Evolutionary conservation across 2,888 invertebrate genomes (phyloP).

Genomic region (Neocrepidodera transversa): DNA sequence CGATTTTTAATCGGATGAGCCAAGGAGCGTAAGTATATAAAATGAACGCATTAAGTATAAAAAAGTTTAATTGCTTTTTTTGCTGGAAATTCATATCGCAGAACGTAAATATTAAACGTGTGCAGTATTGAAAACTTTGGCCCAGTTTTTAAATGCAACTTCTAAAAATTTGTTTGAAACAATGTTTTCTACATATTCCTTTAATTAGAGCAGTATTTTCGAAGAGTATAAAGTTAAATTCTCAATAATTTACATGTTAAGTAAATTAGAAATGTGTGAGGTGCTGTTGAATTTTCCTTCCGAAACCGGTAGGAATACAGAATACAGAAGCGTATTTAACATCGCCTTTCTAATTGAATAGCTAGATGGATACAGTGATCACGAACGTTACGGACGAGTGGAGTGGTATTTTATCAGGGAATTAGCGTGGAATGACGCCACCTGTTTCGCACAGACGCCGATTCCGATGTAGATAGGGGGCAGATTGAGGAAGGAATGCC

Average conservation of each 20-base stretch:
- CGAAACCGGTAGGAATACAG: slow-evolving; percentile 15
- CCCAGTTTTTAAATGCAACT: too few species aligned
- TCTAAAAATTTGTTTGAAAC: too few species aligned
- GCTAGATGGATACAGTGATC: slow-evolving; percentile 31
- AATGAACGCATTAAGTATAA: too few species aligned
- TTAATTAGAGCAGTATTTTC: too few species aligned
- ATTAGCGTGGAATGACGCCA: slow-evolving; percentile 32
- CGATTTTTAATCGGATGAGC: too few species aligned
- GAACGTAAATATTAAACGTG: too few species aligned
- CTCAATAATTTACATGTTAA: slow-evolving; percentile 1
- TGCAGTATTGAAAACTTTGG: too few species aligned
- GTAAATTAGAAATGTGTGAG: slow-evolving; percentile 11
- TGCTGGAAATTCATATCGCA: too few species aligned
- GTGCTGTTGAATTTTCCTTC: slow-evolving; percentile 23
- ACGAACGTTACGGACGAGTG: slow-evolving; percentile 31
- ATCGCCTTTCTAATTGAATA: slow-evolving; percentile 30
- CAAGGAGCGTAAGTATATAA: too few species aligned
- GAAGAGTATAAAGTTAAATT: not conserved
- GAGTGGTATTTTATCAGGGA: slow-evolving; percentile 34
- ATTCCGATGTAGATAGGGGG: slow-evolving; percentile 11
- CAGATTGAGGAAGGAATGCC: slow-evolving; percentile 11
- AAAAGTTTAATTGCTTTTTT: too few species aligned
- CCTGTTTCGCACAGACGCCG: slow-evolving; percentile 29
- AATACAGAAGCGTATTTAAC: slow-evolving; percentile 30
- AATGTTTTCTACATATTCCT: too few species aligned